Evolutionary conservation across 30 jellyfish, hydroid and myxozoan species (phyloP).

Genomic region (Haliclystus octoradiatus): DNA sequence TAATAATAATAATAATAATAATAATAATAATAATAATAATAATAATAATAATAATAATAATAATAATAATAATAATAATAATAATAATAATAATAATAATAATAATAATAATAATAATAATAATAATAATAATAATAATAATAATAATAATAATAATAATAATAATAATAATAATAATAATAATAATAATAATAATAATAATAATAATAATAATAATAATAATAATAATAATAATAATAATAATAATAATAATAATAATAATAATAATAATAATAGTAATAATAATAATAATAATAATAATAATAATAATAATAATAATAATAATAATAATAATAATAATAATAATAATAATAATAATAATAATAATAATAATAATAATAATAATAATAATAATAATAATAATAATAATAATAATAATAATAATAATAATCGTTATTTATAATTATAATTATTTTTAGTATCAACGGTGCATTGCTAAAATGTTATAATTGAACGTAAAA

Average conservation of each 20-base stretch:
- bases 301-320: too few relatives aligned
- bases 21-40: too few relatives aligned
- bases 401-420: too few relatives aligned
- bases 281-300: neutral
- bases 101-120: neutral
- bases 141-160: neutral
- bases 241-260: neutral
- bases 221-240: neutral
- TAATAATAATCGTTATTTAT: too few relatives aligned
- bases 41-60: constrained; percentile 2
- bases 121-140: neutral
- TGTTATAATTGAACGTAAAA: too few relatives aligned
- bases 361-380: too few relatives aligned
- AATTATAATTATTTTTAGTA: too few relatives aligned
- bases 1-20: too few relatives aligned
- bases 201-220: neutral
- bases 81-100: neutral
- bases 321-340: too few relatives aligned
- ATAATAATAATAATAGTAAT: constrained; percentile 3
- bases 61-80: neutral
- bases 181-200: neutral
- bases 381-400: too few relatives aligned
- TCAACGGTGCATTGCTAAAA: too few relatives aligned
- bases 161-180: neutral
- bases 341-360: too few relatives aligned